Base-by-base conservation (phyloP, 2,113 vertebrate species). In the Hypomesus transpacificus region DNA sequence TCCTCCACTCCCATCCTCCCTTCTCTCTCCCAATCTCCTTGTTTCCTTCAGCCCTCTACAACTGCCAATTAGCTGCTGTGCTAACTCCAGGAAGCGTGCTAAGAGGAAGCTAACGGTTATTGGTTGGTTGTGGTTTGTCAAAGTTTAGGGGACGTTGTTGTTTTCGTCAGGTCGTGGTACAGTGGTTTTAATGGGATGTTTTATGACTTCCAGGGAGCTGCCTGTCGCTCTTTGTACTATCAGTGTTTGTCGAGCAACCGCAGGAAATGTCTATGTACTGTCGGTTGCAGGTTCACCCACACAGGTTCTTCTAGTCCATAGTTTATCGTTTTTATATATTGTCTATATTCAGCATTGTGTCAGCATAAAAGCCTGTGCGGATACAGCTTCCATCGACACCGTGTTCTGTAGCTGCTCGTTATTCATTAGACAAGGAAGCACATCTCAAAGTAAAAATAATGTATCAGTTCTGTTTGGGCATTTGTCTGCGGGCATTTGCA, bases 21-120 rank as follows among this genome's bases (percentile, higher is more conserved):
- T 31, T 68, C 53, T 3, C 24, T 60, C 65, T 77, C 54, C 71
- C 80, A 59, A 74, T 20, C 64, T 76, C 66, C 82, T 82, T 68
- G 71, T 71, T 82, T 81, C 84, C 85, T 73, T 52, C 26, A 74
- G 52, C 50, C 71, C 63, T 77, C 68, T 74, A 75, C 74, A 73
- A 54, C 46, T 57, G 14, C 66, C 62, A 72, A 68, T 61, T 82
- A 77, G 78, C 74, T 53, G 58, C 13, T 67, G 17, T 34, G 72
- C 72, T 81, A 74, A 83, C 65, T 24, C 61, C 51, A 13, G 54
- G 24, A 18, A n/a, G n/a, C n/a, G n/a, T n/a, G n/a, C n/a, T n/a
- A n/a, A 76, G 22, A 63, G 22, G 60, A 22, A 53, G 67, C 39
- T 46, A 46, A 11, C 39, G 1, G 9, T 1, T 9, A 7, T 46